Conservation (phyloP, 2,113 vertebrate genomes). For the Salminus brasiliensis region DNA sequence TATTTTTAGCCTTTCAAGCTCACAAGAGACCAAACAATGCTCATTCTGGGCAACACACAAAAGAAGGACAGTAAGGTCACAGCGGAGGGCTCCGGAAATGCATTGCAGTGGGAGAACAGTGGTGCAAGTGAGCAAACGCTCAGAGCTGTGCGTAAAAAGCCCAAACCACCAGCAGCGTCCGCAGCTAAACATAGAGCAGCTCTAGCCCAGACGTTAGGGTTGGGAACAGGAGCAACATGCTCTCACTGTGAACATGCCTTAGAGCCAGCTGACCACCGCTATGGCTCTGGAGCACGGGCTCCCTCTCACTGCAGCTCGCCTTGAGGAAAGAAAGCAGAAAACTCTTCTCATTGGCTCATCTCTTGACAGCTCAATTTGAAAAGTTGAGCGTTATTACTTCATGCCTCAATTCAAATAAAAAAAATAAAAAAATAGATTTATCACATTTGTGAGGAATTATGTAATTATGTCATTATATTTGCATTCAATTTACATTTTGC, state of each 20-base stretch:
- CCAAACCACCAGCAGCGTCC: conserved; percentile 60
- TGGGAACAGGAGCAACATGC: conserved; percentile 53
- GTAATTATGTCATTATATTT: no score
- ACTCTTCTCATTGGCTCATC: conserved; percentile 47
- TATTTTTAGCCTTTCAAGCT: no score
- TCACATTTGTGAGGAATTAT: no score
- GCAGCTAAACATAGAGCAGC: conserved; percentile 69
- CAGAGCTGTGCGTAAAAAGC: conserved; percentile 21
- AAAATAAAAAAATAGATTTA: no score
- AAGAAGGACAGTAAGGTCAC: conserved; percentile 13
- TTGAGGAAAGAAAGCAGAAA: conserved; percentile 23
- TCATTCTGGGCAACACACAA: background rate
- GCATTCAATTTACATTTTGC: no score
- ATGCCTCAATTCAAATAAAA: no score
- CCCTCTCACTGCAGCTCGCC: conserved; percentile 17
- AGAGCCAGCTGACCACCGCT: conserved; percentile 50
- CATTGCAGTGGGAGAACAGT: conserved; percentile 18
- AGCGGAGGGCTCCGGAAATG: conserved; percentile 20
- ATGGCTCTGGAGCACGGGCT: conserved; percentile 54
- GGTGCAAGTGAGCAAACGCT: background rate
- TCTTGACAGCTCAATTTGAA: conserved; percentile 28
- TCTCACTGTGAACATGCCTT: conserved; percentile 45
- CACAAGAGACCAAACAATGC: no score
- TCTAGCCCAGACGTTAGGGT: conserved; percentile 63
- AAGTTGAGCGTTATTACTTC: no score